Conservation (phyloP, 2,888 invertebrate genomes). For the Drosophila emarginata region DNA sequence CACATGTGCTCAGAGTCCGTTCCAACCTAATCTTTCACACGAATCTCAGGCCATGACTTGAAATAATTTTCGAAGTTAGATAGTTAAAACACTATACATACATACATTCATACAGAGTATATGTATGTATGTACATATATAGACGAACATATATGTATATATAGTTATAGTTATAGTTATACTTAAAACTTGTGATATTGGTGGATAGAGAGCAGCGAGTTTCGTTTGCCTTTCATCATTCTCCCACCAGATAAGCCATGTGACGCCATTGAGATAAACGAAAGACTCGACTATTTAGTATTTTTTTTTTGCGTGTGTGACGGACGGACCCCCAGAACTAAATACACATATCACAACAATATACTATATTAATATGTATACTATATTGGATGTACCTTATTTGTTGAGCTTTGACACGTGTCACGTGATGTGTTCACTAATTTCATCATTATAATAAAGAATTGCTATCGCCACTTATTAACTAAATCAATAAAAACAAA, state of each 20-base stretch:
- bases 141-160: background rate
- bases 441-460: background rate
- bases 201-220: background rate
- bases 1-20: conserved; percentile 1
- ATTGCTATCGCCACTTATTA: background rate
- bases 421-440: background rate
- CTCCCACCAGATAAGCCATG: background rate
- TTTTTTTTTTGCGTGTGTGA: background rate
- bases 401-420: conserved; percentile 4
- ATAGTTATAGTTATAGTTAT: background rate
- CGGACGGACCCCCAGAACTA: conserved; percentile 6
- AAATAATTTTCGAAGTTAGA: conserved; percentile 4
- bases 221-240: background rate
- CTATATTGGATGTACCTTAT: background rate
- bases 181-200: conserved; percentile 6
- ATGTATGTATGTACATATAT: background rate
- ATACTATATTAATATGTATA: background rate
- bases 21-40: conserved; percentile 2
- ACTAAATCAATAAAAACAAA: background rate
- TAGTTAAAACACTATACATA: background rate
- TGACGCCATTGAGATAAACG: conserved; percentile 6
- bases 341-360: background rate
- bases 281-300: background rate
- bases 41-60: conserved; percentile 1
- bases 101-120: no score